Base-by-base conservation (phyloP, 2,113 vertebrate species). In the Lontra canadensis region DNA sequence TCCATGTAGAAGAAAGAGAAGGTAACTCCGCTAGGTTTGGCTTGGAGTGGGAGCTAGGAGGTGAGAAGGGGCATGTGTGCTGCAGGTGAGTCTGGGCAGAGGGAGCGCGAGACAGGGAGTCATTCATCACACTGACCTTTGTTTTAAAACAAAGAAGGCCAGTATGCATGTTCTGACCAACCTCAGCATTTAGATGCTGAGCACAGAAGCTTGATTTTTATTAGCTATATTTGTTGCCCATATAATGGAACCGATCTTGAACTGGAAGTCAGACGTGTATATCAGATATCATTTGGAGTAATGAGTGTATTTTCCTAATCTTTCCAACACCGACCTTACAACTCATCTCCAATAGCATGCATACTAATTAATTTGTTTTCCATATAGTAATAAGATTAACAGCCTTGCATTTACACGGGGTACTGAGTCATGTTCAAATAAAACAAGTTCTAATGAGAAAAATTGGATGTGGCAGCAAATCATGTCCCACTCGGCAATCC, bases 351-450 rank as follows among this genome's bases (percentile, higher is more conserved):
- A 98, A 98, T 96, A 99, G 98, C 98, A 98, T 99, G 98, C 98
- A 99, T 99, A 99, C 98, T 98, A 98, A 99, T 99, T 99, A 99
- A 99, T 99, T 99, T 99, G 98, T 98, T 99, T 99, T 99, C 98
- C 96, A 97, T 99, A 98, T 98, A 98, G 98, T 99, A 99, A 99
- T 98, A 99, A 98, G 99, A 99, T 99, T 99, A 99, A 98, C 98
- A 98, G 96, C 97, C 98, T 98, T 82, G 29, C 98, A 98, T 99
- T 99, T 99, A 99, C 98, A 99, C 13, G 98, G 98, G 96, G 98
- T 98, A 98, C 98, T 98, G 98, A 97, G 98, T 99, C 98, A 98
- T 98, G 98, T 98, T 99, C 98, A 99, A 99, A 99, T 98, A 99
- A 98, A 99, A 97, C 98, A 99, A 98, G 98, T 98, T 98, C 98